Percentiles rank a stretch among this genome's conserved stretches.
Evolutionary conservation across 53 echinoderm and acorn worm genomes (phyloP).

Genomic region (Stichopus horrens): DNA sequence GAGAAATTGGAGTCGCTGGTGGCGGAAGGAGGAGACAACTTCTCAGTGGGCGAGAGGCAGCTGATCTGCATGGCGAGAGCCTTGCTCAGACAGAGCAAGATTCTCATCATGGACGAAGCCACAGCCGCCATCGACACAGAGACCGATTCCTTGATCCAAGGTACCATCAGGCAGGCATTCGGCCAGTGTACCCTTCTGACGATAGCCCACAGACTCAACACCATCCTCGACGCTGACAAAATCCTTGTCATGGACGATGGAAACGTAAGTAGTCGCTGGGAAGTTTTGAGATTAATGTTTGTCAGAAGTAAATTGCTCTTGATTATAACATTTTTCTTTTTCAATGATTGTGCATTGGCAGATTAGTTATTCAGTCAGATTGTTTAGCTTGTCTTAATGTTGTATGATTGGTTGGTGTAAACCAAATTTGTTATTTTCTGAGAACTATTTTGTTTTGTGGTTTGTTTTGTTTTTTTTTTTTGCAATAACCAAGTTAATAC

Average conservation of each 20-base stretch:
- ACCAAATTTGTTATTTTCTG: no score
- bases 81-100: conserved; percentile 83
- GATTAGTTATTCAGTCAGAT: no score
- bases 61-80: conserved; percentile 93
- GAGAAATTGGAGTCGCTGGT: conserved; percentile 74
- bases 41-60: conserved; percentile 93
- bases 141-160: conserved; percentile 76
- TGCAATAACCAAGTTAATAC: no score
- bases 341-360: no score
- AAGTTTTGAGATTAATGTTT: no score
- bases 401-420: no score
- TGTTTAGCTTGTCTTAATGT: no score
- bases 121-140: conserved; percentile 89
- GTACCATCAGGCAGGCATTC: conserved; percentile 80
- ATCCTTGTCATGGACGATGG: conserved; percentile 89
- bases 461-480: no score
- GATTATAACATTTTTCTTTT: no score
- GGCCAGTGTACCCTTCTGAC: conserved; percentile 79
- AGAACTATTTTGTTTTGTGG: no score
- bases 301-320: no score
- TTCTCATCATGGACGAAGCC: conserved; percentile 89
- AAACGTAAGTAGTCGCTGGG: conserved; percentile 45
- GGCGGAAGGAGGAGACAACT: conserved; percentile 86
- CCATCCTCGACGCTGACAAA: conserved; percentile 86
- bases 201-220: conserved; percentile 87